Evolutionary conservation across 2,113 vertebrate species (phyloP).

Genomic region (Trogon melanurus): DNA sequence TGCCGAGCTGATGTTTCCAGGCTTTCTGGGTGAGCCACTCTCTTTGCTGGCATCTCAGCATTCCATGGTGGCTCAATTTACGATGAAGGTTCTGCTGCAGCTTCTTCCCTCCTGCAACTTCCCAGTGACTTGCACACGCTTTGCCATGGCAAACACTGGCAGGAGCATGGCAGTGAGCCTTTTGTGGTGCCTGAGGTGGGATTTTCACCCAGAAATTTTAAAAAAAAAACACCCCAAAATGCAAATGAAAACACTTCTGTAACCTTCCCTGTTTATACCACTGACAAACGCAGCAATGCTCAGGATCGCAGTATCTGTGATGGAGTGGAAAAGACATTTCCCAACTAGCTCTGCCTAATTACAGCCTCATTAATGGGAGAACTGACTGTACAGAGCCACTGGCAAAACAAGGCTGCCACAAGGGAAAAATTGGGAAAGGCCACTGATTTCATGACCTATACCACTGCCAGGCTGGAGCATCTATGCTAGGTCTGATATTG

Average conservation of each 20-base stretch:
- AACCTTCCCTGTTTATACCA: not conserved
- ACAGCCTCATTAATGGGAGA: not conserved
- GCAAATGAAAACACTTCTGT: not conserved
- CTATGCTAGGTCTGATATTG: not conserved
- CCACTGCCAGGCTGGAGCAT: not conserved
- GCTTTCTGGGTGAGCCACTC: not conserved
- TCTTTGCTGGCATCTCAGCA: not conserved
- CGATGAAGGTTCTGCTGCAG: not conserved
- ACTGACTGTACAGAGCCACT: not conserved
- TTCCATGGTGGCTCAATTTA: not conserved
- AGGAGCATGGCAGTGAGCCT: not conserved
- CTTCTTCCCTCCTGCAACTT: not conserved
- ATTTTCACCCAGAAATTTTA: not conserved
- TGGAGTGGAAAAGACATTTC: not conserved
- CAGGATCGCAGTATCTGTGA: not conserved
- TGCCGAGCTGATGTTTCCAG: not conserved
- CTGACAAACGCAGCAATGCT: not conserved
- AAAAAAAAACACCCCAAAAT: not conserved
- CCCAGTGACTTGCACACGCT: fast-evolving
- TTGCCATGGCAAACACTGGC: fast-evolving
- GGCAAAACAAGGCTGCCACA: not conserved
- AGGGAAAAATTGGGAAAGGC: not conserved
- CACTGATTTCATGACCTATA: not conserved
- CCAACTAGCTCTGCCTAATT: conserved; percentile 27
- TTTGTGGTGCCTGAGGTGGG: not conserved